Base-by-base conservation (phyloP, 2,113 vertebrate species). In the Anser brachyrhynchus region DNA sequence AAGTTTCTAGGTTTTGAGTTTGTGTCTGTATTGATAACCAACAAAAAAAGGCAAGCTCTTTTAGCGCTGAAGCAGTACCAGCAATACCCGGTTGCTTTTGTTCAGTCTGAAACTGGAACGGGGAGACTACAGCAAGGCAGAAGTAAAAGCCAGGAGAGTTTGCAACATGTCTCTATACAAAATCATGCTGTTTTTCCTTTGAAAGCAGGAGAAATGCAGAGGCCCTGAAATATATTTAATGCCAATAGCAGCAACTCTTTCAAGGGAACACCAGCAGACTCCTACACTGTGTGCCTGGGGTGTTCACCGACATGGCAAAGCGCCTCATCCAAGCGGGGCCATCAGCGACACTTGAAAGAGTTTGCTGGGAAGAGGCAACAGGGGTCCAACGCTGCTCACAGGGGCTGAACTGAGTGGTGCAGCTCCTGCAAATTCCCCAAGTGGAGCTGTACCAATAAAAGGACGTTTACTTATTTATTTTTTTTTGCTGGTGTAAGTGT, bases 281-380 rank as follows among this genome's bases (percentile, higher is more conserved):
- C 28, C 33, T 37, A 44, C 28, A 76, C 81, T 33, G 52, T 1
- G 0, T 6, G 39, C 18, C 70, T 54, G 33, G 29, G 46, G 51
- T 52, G 52, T 39, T 35, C 9, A 37, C 15, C 2, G 10, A 31
- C 1, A 9, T 1, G 3, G n/a, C 11, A 81, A 81, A 90, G 69
- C 52, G 59, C 55, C 33, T 13, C 22, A 59, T 2, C 0, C 0
- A 43, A 77, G 79, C 62, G 1, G 44, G 75, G 62, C 57, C 35
- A 37, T 10, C n/a, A 15, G 26, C 41, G 16, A 25, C 3, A 1
- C 23, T 13, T 9, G n/a, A 41, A 66, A 80, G 35, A 41, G 65
- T 31, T 52, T 37, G 21, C 51, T 72, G 73, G 66, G 66, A 81
- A 81, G 46, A 71, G 79, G 55, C 66, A 75, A 21, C 1, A 13